These are phyloP conservation scores for Coptodon bakossiorum DNA, from an alignment of 2,113 vertebrate species.

Conservation along the genomic window DNA sequence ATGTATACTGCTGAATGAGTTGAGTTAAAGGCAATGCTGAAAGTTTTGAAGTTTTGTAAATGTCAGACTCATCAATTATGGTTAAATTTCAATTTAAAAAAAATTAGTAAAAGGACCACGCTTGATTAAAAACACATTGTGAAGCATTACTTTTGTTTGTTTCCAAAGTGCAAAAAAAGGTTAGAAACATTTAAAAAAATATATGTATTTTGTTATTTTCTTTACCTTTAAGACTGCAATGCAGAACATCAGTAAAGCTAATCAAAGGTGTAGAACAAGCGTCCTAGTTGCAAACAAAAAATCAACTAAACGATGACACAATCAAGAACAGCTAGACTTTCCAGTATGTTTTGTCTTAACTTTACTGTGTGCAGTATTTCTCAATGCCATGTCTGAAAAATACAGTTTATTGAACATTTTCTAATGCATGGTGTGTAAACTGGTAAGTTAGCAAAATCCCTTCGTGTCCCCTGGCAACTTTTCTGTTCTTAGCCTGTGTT, in stretches of 20 bases:
- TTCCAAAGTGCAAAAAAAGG: neutral
- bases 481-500: neutral
- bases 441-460: neutral
- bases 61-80: neutral
- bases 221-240: neutral
- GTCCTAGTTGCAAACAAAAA: neutral
- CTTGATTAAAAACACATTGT: neutral
- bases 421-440: neutral
- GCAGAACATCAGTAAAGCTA: neutral
- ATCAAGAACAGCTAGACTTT: neutral
- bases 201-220: neutral
- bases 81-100: neutral
- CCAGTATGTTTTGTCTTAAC: neutral
- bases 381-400: neutral
- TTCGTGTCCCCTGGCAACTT: neutral
- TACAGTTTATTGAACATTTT: neutral
- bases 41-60: neutral
- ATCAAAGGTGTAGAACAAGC: neutral
- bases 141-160: neutral
- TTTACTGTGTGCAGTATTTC: neutral
- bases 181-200: neutral
- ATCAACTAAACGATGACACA: neutral
- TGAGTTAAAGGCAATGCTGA: neutral
- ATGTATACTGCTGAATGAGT: neutral
- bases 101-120: neutral